Evolutionary conservation across 1,140 invertebrate species (phyloP), one percentile per base, ranked within the genome.

Genomic region (Drosophila virilis): DNA sequence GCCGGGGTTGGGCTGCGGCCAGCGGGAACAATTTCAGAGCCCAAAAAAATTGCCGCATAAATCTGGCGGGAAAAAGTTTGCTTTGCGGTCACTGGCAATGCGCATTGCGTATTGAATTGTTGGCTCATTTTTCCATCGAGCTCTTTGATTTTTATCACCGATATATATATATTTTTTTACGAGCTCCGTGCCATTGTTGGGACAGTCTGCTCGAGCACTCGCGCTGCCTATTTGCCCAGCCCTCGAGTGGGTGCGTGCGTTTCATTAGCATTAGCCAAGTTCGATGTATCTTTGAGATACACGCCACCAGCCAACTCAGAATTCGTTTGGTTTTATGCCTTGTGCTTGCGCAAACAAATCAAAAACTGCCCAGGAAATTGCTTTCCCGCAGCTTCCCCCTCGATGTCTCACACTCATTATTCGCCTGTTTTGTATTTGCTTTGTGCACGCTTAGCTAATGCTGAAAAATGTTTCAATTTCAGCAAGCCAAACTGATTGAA

Each of bases 31-130:
- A 86, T 85, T 78, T 85, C 78, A 86, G 86, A 85, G 78, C 66
- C 77, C n/a, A n/a, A n/a, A 86, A 81, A 85, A 86, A 81, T 85
- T 75, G 78, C 78, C 64, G 78, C 82, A 85, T 86, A 85, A 85
- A 85, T 81, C 82, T 75, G 52, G 59, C 13, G 71, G 72, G 65
- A 33, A 12, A 46, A 81, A 81, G 70, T 82, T 85, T 75, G 66
- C 62, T 78, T 78, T 85, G 82, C 75, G 82, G 82, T 81, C 82
- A 86, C 64, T 67, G 68, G 43, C 74, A 64, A 64, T n/a, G n/a
- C n/a, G n/a, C n/a, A n/a, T n/a, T 62, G 37, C 8, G 17, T 62
- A 71, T 80, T 62, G 77, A 71, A 72, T 76, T 68, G 50, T 48
- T 76, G 59, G 60, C 52, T 59, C 42, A 67, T 62, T 9, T 42